These are phyloP conservation scores for Chaetodon trifasciatus DNA, from an alignment of 2,797 vertebrate genomes.

Conservation along the genomic window DNA sequence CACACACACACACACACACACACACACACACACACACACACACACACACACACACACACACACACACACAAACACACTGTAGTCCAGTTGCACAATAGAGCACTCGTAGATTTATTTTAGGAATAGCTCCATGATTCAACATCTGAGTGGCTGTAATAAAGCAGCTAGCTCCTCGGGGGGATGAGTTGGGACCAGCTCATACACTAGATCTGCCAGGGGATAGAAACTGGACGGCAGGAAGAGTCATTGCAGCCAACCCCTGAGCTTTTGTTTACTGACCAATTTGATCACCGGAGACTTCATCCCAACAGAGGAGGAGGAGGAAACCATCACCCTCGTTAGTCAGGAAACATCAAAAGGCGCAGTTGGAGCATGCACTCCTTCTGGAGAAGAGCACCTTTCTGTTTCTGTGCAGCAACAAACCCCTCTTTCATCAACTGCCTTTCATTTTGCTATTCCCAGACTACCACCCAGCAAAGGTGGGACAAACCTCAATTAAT, in stretches of 20 bases:
- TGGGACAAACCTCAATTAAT: constrained; percentile 61
- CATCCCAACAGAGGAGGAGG: constrained; percentile 20
- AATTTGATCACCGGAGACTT: constrained; percentile 34
- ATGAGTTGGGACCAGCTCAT: constrained; percentile 35
- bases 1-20: constrained; percentile 29
- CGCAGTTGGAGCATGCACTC: constrained; percentile 11
- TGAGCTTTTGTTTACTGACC: constrained; percentile 36
- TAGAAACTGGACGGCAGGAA: constrained; percentile 39
- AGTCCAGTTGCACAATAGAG: constrained; percentile 55
- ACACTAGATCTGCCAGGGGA: constrained; percentile 40
- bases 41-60: constrained; percentile 35
- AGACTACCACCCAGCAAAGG: constrained; percentile 54
- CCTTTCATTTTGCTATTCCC: constrained; percentile 57
- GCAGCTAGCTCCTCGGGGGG: constrained; percentile 40
- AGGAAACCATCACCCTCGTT: constrained; percentile 60
- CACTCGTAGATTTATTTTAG: constrained; percentile 70
- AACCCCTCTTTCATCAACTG: constrained; percentile 47
- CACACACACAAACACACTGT: constrained; percentile 24
- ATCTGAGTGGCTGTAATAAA: constrained; percentile 68
- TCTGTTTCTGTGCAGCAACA: constrained; percentile 47
- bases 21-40: constrained; percentile 28
- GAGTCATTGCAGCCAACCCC: constrained; percentile 24
- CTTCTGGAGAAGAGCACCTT: constrained; percentile 51
- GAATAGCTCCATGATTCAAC: constrained; percentile 71
- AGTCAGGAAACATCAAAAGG: constrained; percentile 66